Conservation (phyloP, 2,113 vertebrate species). For the Catharus bicknelli region DNA sequence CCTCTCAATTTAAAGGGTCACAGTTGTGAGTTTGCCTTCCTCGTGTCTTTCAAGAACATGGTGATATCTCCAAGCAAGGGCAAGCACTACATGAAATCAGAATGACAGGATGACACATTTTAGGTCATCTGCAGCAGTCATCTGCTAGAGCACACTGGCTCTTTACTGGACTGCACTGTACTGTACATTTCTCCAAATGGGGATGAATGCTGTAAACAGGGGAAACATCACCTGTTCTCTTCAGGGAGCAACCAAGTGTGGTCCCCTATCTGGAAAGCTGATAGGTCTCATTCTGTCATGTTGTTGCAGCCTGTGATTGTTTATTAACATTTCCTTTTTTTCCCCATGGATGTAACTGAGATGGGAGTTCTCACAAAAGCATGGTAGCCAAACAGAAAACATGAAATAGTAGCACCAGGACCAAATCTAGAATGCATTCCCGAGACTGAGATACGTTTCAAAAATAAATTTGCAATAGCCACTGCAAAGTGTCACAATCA, state of each 20-base stretch:
- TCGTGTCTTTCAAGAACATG: not conserved
- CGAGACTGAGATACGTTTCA: not conserved
- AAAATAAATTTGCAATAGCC: not conserved
- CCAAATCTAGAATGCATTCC: not conserved
- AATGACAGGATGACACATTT: not conserved
- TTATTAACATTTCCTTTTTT: not conserved
- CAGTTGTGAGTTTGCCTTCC: not conserved
- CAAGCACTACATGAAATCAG: not conserved
- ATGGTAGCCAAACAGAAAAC: not conserved
- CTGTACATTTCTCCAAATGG: not conserved
- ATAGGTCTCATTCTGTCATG: not conserved
- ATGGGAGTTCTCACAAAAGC: not conserved
- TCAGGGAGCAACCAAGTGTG: not conserved
- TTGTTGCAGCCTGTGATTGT: not conserved
- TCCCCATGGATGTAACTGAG: not conserved
- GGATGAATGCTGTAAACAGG: not conserved
- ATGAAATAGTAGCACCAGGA: not conserved
- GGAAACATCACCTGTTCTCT: not conserved
- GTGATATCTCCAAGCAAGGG: not conserved
- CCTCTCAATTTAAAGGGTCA: not conserved
- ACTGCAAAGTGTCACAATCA: not conserved
- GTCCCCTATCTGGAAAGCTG: not conserved
- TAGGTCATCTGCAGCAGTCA: not conserved
- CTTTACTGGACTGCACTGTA: not conserved
- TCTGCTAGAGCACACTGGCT: not conserved